Evolutionary conservation across 2,113 vertebrate species (phyloP).

Genomic region (Phylloscopus whistleri): DNA sequence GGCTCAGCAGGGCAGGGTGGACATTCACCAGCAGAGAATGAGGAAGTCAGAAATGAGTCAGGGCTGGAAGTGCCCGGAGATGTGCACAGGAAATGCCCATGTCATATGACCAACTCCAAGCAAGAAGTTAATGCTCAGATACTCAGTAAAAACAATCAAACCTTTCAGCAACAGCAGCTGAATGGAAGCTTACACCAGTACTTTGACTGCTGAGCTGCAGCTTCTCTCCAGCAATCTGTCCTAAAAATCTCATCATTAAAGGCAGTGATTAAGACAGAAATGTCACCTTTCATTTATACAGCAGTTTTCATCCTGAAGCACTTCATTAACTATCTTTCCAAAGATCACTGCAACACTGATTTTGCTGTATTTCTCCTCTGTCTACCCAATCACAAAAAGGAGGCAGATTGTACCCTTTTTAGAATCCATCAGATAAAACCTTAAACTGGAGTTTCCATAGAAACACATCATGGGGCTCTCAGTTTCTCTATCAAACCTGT

Average conservation of each 20-base stretch:
- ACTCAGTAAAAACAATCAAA: neutral
- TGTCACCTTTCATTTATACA: neutral
- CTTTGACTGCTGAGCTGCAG: neutral
- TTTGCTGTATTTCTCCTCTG: slow-evolving; percentile 34
- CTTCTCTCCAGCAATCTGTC: neutral
- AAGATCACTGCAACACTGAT: slow-evolving; percentile 23
- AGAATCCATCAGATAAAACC: slow-evolving; percentile 50
- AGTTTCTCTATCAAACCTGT: neutral
- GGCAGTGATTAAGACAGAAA: slow-evolving; percentile 39
- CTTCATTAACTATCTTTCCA: slow-evolving; percentile 39
- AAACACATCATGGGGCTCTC: slow-evolving; percentile 23
- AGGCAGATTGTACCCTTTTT: slow-evolving; percentile 25
- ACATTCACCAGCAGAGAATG: neutral
- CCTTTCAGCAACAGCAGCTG: neutral
- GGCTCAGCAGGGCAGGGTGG: neutral
- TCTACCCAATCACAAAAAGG: slow-evolving; percentile 12
- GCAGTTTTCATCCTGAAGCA: slow-evolving; percentile 36
- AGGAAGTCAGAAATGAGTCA: neutral
- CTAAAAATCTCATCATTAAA: neutral
- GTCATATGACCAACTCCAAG: neutral
- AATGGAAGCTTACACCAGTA: neutral
- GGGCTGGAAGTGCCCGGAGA: neutral
- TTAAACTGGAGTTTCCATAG: slow-evolving; percentile 59
- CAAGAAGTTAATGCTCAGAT: neutral
- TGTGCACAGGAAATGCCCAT: neutral